These are phyloP conservation scores for Morelia viridis DNA, from an alignment of 2,797 vertebrate species.

Conservation along the genomic window DNA sequence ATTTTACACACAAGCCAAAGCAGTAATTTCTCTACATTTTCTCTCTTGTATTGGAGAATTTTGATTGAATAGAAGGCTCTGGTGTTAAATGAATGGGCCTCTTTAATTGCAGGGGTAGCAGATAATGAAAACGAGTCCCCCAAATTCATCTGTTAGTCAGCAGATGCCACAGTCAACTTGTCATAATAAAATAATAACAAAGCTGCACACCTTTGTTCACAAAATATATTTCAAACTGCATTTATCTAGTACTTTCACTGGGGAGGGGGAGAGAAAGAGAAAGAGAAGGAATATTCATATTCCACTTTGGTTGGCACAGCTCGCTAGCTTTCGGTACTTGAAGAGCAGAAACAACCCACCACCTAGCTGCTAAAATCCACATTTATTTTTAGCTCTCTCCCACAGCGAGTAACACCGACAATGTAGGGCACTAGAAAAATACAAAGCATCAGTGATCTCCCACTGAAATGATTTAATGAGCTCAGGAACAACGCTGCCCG, in stretches of 20 bases:
- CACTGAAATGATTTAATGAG: slow-evolving; percentile 55
- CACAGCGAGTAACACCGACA: slow-evolving; percentile 53
- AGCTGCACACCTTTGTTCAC: neutral
- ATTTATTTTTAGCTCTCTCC: slow-evolving; percentile 61
- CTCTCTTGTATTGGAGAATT: neutral
- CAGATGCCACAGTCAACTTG: neutral
- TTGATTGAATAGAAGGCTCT: neutral
- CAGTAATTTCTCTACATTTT: neutral
- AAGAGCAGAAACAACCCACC: slow-evolving; percentile 8
- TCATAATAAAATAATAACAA: slow-evolving; percentile 6
- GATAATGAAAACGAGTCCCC: neutral
- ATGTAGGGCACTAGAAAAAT: slow-evolving; percentile 53
- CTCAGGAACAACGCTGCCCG: slow-evolving; percentile 37
- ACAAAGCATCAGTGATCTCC: slow-evolving; percentile 52
- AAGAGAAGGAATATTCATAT: neutral
- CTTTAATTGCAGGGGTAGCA: neutral
- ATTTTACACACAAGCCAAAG: neutral
- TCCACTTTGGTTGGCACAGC: neutral
- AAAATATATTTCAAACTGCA: neutral
- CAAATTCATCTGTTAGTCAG: neutral
- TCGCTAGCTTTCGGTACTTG: neutral
- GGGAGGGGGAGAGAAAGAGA: neutral
- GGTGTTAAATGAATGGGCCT: neutral
- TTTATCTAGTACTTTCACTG: neutral
- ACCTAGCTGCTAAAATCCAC: slow-evolving; percentile 42